phyloP scores from a whole-genome alignment of 2,113 vertebrate species.

The Ochotona princeps region DNA sequence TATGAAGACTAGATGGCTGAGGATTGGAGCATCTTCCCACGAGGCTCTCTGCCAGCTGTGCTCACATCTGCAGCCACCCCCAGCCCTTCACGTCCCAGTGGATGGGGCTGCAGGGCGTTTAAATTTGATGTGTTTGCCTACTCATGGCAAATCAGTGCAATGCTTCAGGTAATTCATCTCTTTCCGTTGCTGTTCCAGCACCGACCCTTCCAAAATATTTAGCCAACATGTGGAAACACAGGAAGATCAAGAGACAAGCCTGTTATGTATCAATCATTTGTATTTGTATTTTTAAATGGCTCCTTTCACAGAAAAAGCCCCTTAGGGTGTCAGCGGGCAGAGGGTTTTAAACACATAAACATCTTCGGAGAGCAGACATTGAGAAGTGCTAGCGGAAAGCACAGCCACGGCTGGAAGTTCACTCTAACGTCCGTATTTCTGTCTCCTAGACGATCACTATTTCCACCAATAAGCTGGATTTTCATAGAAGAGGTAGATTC shows the following conservation, averaged over 20 bases:
- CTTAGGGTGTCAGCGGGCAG: background rate
- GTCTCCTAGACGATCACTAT: background rate
- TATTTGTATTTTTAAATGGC: constrained; percentile 41
- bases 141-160: constrained; percentile 47
- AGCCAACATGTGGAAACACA: constrained; percentile 41
- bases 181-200: background rate
- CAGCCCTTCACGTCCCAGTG: background rate
- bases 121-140: constrained; percentile 48
- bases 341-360: constrained; percentile 2
- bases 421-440: background rate
- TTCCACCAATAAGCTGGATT: constrained; percentile 44
- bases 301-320: constrained; percentile 46
- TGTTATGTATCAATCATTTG: constrained; percentile 31
- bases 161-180: constrained; percentile 29
- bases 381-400: background rate
- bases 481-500: background rate
- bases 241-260: constrained; percentile 28
- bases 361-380: background rate
- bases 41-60: background rate
- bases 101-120: background rate
- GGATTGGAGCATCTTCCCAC: background rate
- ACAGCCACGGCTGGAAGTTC: background rate
- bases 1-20: background rate
- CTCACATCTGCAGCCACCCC: background rate
- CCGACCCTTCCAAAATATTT: constrained; percentile 45